Percentiles rank a stretch among this genome's conserved stretches.
These are phyloP conservation scores for Amphiprion ocellaris DNA, from an alignment of 2,113 vertebrate species.

Conservation along the genomic window DNA sequence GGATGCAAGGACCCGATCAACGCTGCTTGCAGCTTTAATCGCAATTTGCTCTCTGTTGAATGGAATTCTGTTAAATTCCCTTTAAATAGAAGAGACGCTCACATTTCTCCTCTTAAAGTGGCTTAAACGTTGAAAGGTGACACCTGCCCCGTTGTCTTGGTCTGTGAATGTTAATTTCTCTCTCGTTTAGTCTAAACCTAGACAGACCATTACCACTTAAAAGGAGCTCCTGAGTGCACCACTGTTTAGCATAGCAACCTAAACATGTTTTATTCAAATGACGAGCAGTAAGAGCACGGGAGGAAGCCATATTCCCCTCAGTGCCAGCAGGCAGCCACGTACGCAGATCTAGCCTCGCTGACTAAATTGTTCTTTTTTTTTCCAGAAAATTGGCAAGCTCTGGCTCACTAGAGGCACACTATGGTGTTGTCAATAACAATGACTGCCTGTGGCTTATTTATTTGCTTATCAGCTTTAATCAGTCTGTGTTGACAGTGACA, in stretches of 20 bases:
- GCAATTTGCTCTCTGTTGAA: constrained; percentile 8
- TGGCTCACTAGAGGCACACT: constrained; percentile 75
- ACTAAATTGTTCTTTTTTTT: constrained; percentile 71
- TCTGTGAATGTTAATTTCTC: constrained; percentile 36
- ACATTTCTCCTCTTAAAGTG: constrained; percentile 17
- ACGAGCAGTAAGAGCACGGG: constrained; percentile 52
- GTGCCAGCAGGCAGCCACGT: constrained; percentile 69
- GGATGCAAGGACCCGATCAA: too few relatives aligned
- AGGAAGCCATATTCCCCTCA: constrained; percentile 59
- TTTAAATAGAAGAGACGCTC: constrained; percentile 15
- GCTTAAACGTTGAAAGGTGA: constrained; percentile 37
- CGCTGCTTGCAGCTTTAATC: too few relatives aligned
- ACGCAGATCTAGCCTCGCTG: constrained; percentile 59
- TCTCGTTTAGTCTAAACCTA: constrained; percentile 47
- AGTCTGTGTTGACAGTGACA: constrained; percentile 83
- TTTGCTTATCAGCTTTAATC: constrained; percentile 81
- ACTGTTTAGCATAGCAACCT: constrained; percentile 60
- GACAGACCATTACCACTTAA: constrained; percentile 57
- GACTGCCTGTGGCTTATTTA: constrained; percentile 81
- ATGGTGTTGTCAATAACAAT: constrained; percentile 80
- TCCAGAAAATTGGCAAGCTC: constrained; percentile 71
- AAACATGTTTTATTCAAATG: constrained; percentile 74
- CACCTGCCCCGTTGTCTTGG: constrained; percentile 33
- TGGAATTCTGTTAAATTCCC: constrained; percentile 37
- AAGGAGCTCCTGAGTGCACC: constrained; percentile 41